Conservation (phyloP, 1,140 invertebrate genomes). For the Drosophila fuyamai region DNA sequence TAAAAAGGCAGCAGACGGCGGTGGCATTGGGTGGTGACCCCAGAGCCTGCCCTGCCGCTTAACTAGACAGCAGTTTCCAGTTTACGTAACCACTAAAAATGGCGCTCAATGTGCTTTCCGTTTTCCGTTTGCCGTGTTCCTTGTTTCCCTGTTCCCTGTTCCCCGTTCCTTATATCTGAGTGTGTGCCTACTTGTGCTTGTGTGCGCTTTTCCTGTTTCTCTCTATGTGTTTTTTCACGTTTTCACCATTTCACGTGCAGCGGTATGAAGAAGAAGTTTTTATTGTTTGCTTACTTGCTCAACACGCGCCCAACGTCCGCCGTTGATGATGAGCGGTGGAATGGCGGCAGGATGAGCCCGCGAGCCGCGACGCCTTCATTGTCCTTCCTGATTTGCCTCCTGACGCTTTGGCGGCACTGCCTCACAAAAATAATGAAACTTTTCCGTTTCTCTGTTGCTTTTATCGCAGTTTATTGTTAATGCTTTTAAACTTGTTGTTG, state of each 20-base stretch:
- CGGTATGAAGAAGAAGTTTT: constrained; percentile 62
- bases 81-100: constrained; percentile 77
- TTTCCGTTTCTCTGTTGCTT: constrained; percentile 62
- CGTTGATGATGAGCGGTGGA: constrained; percentile 12
- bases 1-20: constrained; percentile 35
- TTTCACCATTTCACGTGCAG: constrained; percentile 31
- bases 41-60: constrained; percentile 7
- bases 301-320: constrained; percentile 55
- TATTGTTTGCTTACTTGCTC: constrained; percentile 81
- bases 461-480: constrained; percentile 70
- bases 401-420: constrained; percentile 29
- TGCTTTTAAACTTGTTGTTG: constrained; percentile 46
- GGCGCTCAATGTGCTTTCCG: constrained; percentile 47
- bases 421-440: constrained; percentile 51
- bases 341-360: constrained; percentile 45
- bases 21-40: constrained; percentile 21
- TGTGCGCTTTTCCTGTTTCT: constrained; percentile 22
- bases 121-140: constrained; percentile 27
- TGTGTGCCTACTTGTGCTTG: constrained; percentile 3
- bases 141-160: background rate
- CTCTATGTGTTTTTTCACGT: background rate
- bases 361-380: constrained; percentile 55
- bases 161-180: background rate
- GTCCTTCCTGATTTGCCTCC: constrained; percentile 75
- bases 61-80: constrained; percentile 58